A percentile compares a stretch with the other conserved stretches of the same genome.
Conservation (phyloP, 2,888 invertebrate species). For the Tortricodes alternella region DNA sequence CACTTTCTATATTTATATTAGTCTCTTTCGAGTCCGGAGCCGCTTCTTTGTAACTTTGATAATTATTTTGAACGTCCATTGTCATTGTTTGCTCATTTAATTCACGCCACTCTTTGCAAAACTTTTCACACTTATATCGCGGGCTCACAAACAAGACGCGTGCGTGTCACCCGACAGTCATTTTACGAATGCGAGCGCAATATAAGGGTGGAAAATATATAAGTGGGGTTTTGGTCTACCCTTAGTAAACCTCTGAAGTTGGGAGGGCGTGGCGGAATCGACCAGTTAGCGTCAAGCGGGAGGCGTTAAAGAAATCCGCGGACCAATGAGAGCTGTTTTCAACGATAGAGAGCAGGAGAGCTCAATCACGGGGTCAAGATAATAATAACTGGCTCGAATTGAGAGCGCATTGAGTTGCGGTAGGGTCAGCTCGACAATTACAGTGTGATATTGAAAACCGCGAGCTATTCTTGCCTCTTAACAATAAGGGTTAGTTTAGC, state of each 20-base stretch:
- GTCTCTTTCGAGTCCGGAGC: conserved; percentile 76
- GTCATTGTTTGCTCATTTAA: conserved; percentile 83
- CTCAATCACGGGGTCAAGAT: conserved; percentile 82
- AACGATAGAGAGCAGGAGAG: conserved; percentile 73
- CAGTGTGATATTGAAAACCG: conserved; percentile 65
- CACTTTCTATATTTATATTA: conserved; percentile 73
- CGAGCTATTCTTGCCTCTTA: conserved; percentile 45
- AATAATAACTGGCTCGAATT: conserved; percentile 81
- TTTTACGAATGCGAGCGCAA: conserved; percentile 73
- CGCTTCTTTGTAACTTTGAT: conserved; percentile 74
- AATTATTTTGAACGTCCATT: conserved; percentile 86
- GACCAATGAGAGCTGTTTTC: conserved; percentile 61
- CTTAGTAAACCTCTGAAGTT: conserved; percentile 70
- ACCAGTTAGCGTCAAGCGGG: conserved; percentile 65
- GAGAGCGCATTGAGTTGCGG: conserved; percentile 80
- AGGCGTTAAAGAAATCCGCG: conserved; percentile 63
- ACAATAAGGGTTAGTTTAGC: conserved; percentile 47
- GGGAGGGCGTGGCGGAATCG: conserved; percentile 62
- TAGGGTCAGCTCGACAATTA: conserved; percentile 77
- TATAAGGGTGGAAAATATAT: conserved; percentile 82
- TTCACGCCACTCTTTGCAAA: conserved; percentile 61
- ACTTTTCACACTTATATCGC: conserved; percentile 79
- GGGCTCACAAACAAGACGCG: conserved; percentile 57
- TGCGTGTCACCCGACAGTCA: conserved; percentile 69
- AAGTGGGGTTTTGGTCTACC: conserved; percentile 78